Percentiles rank a stretch among this genome's conserved stretches.
These are phyloP conservation scores for Silurus meridionalis DNA, from an alignment of 2,113 vertebrate genomes.

Conservation along the genomic window DNA sequence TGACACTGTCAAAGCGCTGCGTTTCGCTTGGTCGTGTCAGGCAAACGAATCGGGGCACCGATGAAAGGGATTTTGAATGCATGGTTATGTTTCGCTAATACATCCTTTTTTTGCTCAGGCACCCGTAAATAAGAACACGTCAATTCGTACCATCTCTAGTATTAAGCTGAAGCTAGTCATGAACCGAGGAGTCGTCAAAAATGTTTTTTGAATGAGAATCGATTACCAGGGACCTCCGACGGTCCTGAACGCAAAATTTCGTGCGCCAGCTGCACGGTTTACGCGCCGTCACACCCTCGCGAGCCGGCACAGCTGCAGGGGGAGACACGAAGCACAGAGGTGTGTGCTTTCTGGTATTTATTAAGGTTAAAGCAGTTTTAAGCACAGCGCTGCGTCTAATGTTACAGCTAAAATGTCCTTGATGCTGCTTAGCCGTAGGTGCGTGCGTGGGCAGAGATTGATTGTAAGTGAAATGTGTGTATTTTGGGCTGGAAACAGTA, in stretches of 20 bases:
- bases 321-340: not conserved
- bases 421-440: not conserved
- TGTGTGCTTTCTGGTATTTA: not conserved
- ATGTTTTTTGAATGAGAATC: not conserved
- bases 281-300: not conserved
- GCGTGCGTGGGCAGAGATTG: not conserved
- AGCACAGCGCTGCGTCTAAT: not conserved
- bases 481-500: not conserved
- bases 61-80: not conserved
- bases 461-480: not conserved
- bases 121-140: not conserved
- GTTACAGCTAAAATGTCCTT: not conserved
- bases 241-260: not conserved
- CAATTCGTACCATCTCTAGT: not conserved
- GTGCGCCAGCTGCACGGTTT: constrained; percentile 11
- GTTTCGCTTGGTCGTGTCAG: not conserved
- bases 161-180: not conserved
- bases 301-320: not conserved
- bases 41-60: not conserved
- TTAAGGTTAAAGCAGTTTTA: constrained; percentile 15
- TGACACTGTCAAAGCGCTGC: not conserved
- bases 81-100: not conserved
- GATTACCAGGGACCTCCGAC: not conserved
- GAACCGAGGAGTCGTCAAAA: too few species aligned
- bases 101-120: not conserved